phyloP scores from a whole-genome alignment of 2,113 vertebrate species.

The Cyprichromis sp. region DNA sequence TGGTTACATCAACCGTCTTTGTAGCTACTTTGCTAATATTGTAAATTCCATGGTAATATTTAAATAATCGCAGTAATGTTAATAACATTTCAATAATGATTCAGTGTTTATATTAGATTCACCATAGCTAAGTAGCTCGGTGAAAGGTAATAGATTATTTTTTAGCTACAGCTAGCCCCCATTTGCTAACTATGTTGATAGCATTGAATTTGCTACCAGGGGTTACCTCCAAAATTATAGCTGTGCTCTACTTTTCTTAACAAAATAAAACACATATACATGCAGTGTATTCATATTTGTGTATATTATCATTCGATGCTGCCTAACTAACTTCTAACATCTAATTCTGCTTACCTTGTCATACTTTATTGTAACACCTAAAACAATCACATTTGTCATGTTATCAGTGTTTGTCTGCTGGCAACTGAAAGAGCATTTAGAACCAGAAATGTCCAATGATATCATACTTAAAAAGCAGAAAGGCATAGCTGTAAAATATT shows the following conservation, averaged over 20 bases:
- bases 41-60: background rate
- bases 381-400: background rate
- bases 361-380: background rate
- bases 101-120: background rate
- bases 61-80: background rate
- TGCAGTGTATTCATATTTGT: background rate
- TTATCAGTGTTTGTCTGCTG: background rate
- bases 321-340: background rate
- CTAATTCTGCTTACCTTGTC: background rate
- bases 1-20: background rate
- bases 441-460: background rate
- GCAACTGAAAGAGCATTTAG: background rate
- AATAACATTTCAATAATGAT: background rate
- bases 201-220: background rate
- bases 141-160: background rate
- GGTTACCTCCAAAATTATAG: background rate
- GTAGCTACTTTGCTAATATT: background rate
- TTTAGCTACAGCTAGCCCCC: background rate
- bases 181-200: background rate
- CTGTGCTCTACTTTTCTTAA: background rate
- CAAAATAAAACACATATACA: background rate
- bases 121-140: background rate
- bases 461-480: background rate
- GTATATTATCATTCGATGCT: background rate
- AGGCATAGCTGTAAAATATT: background rate